Conservation (phyloP, 2,797 vertebrate species). For the Pipistrellus kuhlii region DNA sequence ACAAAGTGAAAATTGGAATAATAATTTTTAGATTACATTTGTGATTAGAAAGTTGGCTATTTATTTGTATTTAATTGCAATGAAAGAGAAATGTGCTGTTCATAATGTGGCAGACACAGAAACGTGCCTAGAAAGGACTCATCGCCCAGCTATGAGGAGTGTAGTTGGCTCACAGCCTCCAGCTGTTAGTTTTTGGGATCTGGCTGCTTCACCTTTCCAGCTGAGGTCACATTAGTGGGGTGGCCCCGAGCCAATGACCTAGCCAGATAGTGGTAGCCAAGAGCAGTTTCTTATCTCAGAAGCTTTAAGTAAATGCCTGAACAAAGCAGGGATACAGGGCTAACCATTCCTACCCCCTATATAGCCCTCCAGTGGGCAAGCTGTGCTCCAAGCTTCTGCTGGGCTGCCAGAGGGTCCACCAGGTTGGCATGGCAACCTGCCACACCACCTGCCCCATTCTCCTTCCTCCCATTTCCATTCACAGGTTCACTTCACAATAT, state of each 20-base stretch:
- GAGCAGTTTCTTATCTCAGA: neutral
- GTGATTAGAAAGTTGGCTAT: neutral
- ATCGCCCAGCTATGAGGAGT: neutral
- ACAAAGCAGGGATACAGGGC: neutral
- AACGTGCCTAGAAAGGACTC: neutral
- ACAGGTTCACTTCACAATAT: neutral
- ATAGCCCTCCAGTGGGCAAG: neutral
- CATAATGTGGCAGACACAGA: neutral
- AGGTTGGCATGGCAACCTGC: neutral
- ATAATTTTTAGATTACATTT: neutral
- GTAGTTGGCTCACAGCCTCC: neutral
- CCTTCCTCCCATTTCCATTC: neutral
- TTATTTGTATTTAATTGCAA: neutral
- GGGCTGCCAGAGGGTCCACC: neutral
- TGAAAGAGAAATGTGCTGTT: neutral
- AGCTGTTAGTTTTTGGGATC: neutral
- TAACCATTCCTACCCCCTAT: accelerated
- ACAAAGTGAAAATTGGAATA: neutral
- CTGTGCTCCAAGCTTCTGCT: accelerated
- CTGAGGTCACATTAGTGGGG: neutral
- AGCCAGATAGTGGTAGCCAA: neutral
- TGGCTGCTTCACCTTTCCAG: neutral
- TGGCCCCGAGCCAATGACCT: neutral
- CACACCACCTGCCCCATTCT: neutral
- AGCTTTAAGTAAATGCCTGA: neutral